phyloP scores from a whole-genome alignment of 1,140 invertebrate species.

The Achatina immaculata region DNA sequence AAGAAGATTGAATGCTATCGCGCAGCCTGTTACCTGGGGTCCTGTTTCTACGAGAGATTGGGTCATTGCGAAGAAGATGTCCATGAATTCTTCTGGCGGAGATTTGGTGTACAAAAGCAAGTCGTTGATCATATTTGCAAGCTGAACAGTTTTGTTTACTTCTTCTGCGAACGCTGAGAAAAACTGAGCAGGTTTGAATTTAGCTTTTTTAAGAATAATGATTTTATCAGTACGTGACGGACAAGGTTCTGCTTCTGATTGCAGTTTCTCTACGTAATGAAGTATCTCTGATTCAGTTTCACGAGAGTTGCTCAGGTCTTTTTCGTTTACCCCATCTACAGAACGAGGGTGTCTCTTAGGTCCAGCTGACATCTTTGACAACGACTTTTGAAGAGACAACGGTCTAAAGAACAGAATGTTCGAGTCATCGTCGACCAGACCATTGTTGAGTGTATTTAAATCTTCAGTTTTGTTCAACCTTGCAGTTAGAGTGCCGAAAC shows the following conservation, averaged over 20 bases:
- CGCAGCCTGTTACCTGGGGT: conserved; percentile 46
- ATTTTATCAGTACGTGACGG: background rate
- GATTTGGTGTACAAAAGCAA: conserved; percentile 46
- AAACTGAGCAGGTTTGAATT: conserved; percentile 40
- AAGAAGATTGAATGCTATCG: conserved; percentile 47
- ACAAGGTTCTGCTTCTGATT: background rate
- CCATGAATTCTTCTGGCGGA: conserved; percentile 40
- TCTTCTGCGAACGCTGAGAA: conserved; percentile 40
- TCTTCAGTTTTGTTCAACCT: background rate
- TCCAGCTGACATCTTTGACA: background rate
- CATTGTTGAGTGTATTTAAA: background rate
- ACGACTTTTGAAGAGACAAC: too few relatives aligned
- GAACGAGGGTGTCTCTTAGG: background rate
- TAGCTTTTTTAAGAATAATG: background rate
- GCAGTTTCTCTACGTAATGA: background rate
- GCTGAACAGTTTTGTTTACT: conserved; percentile 47
- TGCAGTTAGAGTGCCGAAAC: background rate
- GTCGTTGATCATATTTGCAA: conserved; percentile 53
- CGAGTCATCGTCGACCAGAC: background rate
- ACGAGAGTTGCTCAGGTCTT: background rate
- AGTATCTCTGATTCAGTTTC: background rate
- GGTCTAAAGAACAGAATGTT: too few relatives aligned
- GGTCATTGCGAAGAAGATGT: conserved; percentile 46
- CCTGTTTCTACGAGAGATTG: conserved; percentile 51
- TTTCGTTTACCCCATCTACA: background rate